phyloP scores from a whole-genome alignment of 2,797 vertebrate species.

The Acanthurus leucopareius region DNA sequence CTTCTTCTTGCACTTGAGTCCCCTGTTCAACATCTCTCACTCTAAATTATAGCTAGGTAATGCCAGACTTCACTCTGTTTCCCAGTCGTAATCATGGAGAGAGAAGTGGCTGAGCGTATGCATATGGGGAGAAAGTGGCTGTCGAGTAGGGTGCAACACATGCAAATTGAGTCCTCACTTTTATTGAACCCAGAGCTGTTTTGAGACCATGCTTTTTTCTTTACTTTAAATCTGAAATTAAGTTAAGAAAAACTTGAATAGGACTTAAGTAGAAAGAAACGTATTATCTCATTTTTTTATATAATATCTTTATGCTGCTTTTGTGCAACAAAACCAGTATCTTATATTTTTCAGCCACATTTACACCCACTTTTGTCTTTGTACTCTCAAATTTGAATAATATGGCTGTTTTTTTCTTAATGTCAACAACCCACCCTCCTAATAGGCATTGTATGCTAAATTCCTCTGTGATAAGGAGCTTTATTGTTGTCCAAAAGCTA shows the following conservation, averaged over 20 bases:
- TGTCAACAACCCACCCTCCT: not conserved
- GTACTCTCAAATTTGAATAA: slow-evolving; percentile 4
- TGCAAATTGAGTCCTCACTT: slow-evolving; percentile 39
- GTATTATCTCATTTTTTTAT: slow-evolving; percentile 2
- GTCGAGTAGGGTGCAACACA: slow-evolving; percentile 9
- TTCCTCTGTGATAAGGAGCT: not conserved
- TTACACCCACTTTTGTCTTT: not conserved
- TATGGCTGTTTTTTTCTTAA: not conserved
- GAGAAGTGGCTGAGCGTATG: slow-evolving; percentile 9
- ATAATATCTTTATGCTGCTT: slow-evolving; percentile 4
- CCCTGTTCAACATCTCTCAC: slow-evolving; percentile 54
- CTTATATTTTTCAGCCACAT: slow-evolving; percentile 1
- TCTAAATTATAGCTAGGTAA: slow-evolving; percentile 45
- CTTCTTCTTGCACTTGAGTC: slow-evolving; percentile 33
- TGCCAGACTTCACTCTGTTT: slow-evolving; percentile 50
- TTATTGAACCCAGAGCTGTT: slow-evolving; percentile 11
- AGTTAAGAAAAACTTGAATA: not conserved
- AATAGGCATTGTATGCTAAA: not conserved
- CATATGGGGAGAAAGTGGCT: slow-evolving; percentile 33
- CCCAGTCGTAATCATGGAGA: slow-evolving; percentile 39
- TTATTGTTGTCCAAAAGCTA: not conserved
- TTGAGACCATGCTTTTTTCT: not conserved
- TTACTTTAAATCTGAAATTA: slow-evolving; percentile 32
- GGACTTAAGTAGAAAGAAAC: not conserved
- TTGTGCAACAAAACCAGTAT: slow-evolving; percentile 1